A percentile compares a stretch with the other conserved stretches of the same genome.
These are phyloP conservation scores for Drosophila lini DNA, from an alignment of 1,140 invertebrate genomes.

Conservation along the genomic window DNA sequence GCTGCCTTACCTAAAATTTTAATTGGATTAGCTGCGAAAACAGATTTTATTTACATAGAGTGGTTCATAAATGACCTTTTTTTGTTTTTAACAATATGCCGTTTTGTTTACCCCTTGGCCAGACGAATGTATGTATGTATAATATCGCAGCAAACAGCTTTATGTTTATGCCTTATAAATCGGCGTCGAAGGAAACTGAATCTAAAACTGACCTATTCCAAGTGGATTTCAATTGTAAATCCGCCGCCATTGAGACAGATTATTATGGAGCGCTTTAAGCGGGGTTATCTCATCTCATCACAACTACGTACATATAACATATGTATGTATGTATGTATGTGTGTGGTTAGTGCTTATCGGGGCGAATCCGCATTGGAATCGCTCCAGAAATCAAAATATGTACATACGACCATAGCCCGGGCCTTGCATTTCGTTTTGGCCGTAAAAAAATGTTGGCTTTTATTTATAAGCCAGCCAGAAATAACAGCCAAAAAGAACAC, in stretches of 20 bases:
- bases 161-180: conserved; percentile 27
- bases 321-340: background rate
- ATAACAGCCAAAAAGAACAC: conserved; percentile 19
- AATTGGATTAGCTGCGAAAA: conserved; percentile 48
- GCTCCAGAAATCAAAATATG: conserved; percentile 19
- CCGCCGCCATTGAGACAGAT: conserved; percentile 17
- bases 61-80: background rate
- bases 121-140: background rate
- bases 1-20: conserved; percentile 21
- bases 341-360: conserved; percentile 22
- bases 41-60: conserved; percentile 1
- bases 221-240: conserved; percentile 67
- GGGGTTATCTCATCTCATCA: conserved; percentile 27
- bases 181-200: conserved; percentile 27
- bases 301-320: background rate
- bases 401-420: background rate
- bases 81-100: background rate
- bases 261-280: conserved; percentile 17
- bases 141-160: conserved; percentile 9
- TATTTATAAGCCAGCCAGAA: conserved; percentile 35
- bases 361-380: background rate
- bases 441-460: conserved; percentile 2
- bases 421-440: conserved; percentile 12
- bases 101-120: conserved; percentile 19
- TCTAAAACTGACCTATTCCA: conserved; percentile 76